Conservation (phyloP, 2,113 vertebrate species). For the Sapajus apella region DNA sequence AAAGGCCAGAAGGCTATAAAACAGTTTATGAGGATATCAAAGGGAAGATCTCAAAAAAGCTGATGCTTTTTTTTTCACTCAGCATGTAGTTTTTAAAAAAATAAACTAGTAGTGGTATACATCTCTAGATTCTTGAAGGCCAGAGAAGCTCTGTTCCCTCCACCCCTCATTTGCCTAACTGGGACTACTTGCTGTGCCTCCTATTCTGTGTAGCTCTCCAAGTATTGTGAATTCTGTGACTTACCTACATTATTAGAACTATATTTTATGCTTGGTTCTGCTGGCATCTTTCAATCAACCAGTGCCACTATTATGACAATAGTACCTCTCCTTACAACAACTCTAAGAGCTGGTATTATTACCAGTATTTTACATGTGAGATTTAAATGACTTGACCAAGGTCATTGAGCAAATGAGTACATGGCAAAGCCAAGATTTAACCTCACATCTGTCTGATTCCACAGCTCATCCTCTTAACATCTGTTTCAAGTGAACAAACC, state of each 20-base stretch:
- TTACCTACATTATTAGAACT: neutral
- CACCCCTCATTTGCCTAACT: fast-evolving
- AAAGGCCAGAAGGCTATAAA: neutral
- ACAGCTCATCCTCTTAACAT: neutral
- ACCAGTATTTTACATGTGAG: neutral
- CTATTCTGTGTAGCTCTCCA: neutral
- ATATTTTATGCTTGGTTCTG: neutral
- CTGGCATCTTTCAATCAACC: neutral
- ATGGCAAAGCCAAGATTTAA: neutral
- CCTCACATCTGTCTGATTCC: neutral
- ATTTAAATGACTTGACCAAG: neutral
- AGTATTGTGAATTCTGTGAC: neutral
- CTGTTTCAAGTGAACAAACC: neutral
- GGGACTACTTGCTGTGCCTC: neutral
- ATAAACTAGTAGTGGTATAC: neutral
- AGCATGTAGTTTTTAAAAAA: neutral
- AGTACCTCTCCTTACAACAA: neutral
- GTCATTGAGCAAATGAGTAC: neutral
- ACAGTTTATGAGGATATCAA: neutral
- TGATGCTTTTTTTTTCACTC: neutral
- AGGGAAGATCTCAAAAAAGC: neutral
- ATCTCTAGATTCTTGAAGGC: neutral
- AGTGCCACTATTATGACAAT: neutral
- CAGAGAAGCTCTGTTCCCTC: neutral
- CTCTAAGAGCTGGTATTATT: neutral